Conservation (phyloP, 2,888 invertebrate species). For the Dolichopus griseipennis region DNA sequence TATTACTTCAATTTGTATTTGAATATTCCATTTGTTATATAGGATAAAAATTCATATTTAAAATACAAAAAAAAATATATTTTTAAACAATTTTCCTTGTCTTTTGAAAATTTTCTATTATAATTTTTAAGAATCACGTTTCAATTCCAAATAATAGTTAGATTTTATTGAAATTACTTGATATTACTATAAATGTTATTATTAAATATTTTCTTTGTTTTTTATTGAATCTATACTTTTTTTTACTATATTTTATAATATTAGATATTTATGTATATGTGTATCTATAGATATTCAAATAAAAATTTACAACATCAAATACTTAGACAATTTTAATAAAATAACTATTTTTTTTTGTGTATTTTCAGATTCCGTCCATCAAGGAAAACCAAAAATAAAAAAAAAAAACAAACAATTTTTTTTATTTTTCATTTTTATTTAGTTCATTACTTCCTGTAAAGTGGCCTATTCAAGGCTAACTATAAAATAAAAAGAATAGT, state of each 20-base stretch:
- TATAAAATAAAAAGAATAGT: conserved; percentile 9
- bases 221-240: too few relatives aligned
- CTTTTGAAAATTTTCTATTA: too few relatives aligned
- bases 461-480: conserved; percentile 4
- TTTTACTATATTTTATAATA: too few relatives aligned
- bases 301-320: neutral
- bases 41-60: too few relatives aligned
- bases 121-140: neutral
- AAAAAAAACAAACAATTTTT: too few relatives aligned
- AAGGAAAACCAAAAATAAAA: too few relatives aligned
- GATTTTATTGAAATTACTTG: conserved; percentile 6
- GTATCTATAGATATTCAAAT: neutral
- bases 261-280: neutral
- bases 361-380: conserved; percentile 18
- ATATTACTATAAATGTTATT: conserved; percentile 3
- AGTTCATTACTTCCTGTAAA: conserved; percentile 7
- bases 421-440: neutral
- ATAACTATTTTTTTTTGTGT: neutral
- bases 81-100: too few relatives aligned
- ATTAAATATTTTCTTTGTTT: neutral
- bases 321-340: neutral
- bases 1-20: too few relatives aligned
- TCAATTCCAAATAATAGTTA: conserved; percentile 1
- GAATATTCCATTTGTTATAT: too few relatives aligned
- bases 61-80: too few relatives aligned